Conservation (phyloP, 2,113 vertebrate genomes). For the Vanacampus margaritifer region DNA sequence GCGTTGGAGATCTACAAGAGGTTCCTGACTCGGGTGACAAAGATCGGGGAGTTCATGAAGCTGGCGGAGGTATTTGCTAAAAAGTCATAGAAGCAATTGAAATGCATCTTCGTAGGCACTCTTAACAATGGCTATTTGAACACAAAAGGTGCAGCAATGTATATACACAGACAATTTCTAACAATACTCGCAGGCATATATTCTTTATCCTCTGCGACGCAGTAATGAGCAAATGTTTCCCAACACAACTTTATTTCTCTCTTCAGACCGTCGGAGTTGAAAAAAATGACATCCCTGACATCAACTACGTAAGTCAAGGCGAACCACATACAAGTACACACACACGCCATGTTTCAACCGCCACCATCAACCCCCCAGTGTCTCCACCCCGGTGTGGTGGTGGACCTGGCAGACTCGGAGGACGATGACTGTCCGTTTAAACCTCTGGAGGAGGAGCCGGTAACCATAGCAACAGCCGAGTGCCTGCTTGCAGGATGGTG, state of each 20-base stretch:
- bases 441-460: constrained; percentile 67
- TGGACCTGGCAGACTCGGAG: constrained; percentile 76
- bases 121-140: no score
- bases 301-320: constrained; percentile 89
- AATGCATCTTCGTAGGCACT: no score
- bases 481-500: constrained; percentile 61
- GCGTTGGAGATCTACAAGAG: constrained; percentile 98
- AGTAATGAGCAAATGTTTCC: no score
- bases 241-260: background rate
- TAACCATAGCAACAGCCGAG: constrained; percentile 66
- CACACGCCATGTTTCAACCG: constrained; percentile 38
- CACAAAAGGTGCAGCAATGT: no score
- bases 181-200: no score
- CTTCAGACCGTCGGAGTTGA: constrained; percentile 96
- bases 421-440: constrained; percentile 78
- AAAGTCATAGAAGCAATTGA: no score
- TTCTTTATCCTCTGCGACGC: no score
- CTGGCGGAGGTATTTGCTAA: constrained; percentile 84
- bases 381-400: constrained; percentile 75
- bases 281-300: constrained; percentile 98
- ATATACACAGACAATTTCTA: no score
- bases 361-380: constrained; percentile 63
- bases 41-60: constrained; percentile 98
- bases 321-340: constrained; percentile 12
- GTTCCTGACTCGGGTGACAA: constrained; percentile 95